These are phyloP conservation scores for Myripristis murdjan DNA, from an alignment of 2,797 vertebrate genomes.

Conservation along the genomic window DNA sequence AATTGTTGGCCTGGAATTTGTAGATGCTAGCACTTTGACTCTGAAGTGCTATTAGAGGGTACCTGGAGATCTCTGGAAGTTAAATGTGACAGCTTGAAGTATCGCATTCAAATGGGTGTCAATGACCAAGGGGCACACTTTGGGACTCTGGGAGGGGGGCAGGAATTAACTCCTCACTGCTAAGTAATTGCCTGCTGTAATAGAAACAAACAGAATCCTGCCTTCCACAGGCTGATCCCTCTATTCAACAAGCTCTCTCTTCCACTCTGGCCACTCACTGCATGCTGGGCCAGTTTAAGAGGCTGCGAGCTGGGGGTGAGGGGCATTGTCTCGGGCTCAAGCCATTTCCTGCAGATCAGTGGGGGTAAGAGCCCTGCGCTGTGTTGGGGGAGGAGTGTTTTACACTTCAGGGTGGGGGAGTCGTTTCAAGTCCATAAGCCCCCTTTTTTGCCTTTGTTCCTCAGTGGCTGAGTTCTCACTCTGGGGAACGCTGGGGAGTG, in stretches of 20 bases:
- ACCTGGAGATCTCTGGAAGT: conserved; percentile 64
- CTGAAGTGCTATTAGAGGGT: conserved; percentile 40
- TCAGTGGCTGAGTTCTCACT: conserved; percentile 85
- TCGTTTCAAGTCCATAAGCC: conserved; percentile 89
- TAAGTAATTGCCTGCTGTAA: conserved; percentile 85
- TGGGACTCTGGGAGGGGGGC: conserved; percentile 64
- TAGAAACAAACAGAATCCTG: conserved; percentile 86
- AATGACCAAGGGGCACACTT: conserved; percentile 83
- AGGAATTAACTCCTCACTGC: conserved; percentile 84
- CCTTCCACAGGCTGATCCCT: conserved; percentile 82
- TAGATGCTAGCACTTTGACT: conserved; percentile 57
- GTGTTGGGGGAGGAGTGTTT: conserved; percentile 88
- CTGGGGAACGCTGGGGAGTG: conserved; percentile 83
- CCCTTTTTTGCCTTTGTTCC: conserved; percentile 89
- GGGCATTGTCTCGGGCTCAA: conserved; percentile 86
- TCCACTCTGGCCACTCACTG: conserved; percentile 78
- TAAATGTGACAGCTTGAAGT: conserved; percentile 78
- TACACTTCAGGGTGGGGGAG: conserved; percentile 85
- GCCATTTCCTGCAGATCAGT: conserved; percentile 89
- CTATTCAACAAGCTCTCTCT: conserved; percentile 81
- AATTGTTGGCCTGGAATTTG: conserved; percentile 26
- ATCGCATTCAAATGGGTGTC: conserved; percentile 82
- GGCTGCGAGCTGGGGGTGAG: conserved; percentile 79
- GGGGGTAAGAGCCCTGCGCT: conserved; percentile 83
- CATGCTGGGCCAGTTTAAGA: conserved; percentile 86